phyloP scores from a whole-genome alignment of 2,888 invertebrate genomes.

The Cephus runcator region DNA sequence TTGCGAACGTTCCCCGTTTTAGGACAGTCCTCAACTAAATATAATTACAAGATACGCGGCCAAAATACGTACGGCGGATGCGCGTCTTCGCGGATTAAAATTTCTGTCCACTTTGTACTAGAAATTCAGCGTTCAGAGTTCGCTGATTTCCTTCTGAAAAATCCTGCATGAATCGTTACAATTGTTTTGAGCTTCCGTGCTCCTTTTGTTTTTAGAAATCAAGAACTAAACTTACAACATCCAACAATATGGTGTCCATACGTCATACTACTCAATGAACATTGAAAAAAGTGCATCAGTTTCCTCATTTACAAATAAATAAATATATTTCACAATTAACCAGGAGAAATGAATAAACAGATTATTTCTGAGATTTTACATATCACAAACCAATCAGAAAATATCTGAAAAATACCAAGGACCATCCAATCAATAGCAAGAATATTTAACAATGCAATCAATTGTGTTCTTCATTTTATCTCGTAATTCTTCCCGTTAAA shows the following conservation, averaged over 20 bases:
- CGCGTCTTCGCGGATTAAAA: not conserved
- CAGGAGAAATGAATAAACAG: not conserved
- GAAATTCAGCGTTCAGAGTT: not conserved
- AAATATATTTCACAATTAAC: not conserved
- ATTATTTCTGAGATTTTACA: not conserved
- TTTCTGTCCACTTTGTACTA: not conserved
- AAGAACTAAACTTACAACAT: not conserved
- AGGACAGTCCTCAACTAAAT: not conserved
- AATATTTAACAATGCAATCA: not conserved
- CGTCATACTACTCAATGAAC: not conserved
- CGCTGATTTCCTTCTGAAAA: too few relatives aligned
- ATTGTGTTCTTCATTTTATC: not conserved
- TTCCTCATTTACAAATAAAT: not conserved
- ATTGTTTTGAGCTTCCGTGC: too few relatives aligned
- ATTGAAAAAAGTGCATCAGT: not conserved
- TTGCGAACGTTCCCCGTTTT: not conserved
- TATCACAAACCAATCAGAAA: not conserved
- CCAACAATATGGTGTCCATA: not conserved
- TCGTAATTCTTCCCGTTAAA: not conserved
- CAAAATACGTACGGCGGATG: not conserved
- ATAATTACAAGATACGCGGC: not conserved
- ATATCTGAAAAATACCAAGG: not conserved
- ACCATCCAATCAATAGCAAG: not conserved
- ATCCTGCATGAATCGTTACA: too few relatives aligned
- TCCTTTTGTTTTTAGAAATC: too few relatives aligned